phyloP scores from a whole-genome alignment of 2,797 vertebrate species.

The Oophaga sylvatica region DNA sequence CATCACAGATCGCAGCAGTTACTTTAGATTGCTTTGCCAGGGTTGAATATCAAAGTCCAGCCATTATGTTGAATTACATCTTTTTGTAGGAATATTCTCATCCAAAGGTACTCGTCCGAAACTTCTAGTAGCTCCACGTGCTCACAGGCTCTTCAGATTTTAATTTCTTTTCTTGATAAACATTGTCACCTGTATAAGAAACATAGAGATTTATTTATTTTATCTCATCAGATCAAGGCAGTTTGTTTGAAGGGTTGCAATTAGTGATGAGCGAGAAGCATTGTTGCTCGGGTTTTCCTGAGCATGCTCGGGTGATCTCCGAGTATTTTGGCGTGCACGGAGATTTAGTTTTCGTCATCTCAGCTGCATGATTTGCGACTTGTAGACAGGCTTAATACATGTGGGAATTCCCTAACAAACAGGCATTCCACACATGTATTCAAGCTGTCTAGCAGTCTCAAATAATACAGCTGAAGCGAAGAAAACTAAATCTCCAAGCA shows the following conservation, averaged over 20 bases:
- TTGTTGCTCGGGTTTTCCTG: too few relatives aligned
- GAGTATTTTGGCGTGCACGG: too few relatives aligned
- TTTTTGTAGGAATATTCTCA: neutral
- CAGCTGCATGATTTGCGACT: too few relatives aligned
- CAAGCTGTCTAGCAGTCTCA: too few relatives aligned
- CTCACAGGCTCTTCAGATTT: conserved; percentile 41
- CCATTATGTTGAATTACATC: neutral
- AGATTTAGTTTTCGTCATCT: too few relatives aligned
- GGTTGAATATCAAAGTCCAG: neutral
- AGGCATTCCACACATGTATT: too few relatives aligned
- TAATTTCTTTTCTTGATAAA: conserved; percentile 43
- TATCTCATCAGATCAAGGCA: neutral
- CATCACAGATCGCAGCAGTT: conserved; percentile 4
- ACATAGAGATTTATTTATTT: neutral
- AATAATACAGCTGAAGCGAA: too few relatives aligned
- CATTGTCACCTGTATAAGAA: conserved; percentile 25
- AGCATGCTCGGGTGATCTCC: too few relatives aligned
- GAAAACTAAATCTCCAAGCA: too few relatives aligned
- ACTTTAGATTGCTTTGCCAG: neutral
- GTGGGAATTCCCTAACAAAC: too few relatives aligned
- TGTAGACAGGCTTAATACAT: too few relatives aligned
- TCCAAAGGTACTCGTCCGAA: neutral
- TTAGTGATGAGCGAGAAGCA: too few relatives aligned
- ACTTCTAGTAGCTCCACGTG: conserved; percentile 46
- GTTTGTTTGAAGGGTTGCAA: neutral